Base-by-base conservation (phyloP, 2,888 invertebrate genomes). In the Oscheius sp. region DNA sequence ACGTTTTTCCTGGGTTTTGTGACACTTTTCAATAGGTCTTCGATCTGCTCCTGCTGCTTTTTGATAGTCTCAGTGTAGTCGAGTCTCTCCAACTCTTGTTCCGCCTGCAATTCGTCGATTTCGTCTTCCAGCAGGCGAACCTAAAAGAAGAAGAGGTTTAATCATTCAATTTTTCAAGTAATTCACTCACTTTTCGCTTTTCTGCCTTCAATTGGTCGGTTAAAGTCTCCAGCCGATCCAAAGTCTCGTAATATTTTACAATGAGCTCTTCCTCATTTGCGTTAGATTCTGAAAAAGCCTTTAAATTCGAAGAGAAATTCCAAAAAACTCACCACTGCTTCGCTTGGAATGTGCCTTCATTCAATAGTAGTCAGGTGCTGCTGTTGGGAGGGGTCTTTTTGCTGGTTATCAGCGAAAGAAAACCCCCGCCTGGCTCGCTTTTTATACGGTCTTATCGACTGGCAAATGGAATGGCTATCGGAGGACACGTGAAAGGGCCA, bases 1-100 rank as follows among this genome's bases (percentile, higher is more conserved):
- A n/a, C 20, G 3, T 25, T 33, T 34, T 33, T 33, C 34, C 55
- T 55, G n/a, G 55, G 37, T 34, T 34, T 55, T n/a, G 5, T 17
- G 17, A 34, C 55, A 8, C 25, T 17, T 25, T 61, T 61, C 25
- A 45, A n/a, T n/a, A 61, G 31, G 5, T 45, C 17, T 2, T 45
- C 45, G 12, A 61, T 61, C 27, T 61, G 45, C 31, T 61, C 61
- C 20, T 61, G 20, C 29, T 61, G 61, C 29, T 29, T 39, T n/a
- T 61, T 45, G 25, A 61, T 61, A 15, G 61, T 61, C 20, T 61
- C 61, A 17, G 27, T 12, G 45, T 42, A 61, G 31, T 61, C 61
- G 5, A 42, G 31, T 3, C 61, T 12, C n/a, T 61, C 61, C 45
- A 61, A 10, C 27, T 61, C 61, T 4, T 61, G 42, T 27, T 61